Evolutionary conservation across 2,797 vertebrate species (phyloP), one percentile per base, ranked within the genome.

Genomic region (Holocentrus rufus): DNA sequence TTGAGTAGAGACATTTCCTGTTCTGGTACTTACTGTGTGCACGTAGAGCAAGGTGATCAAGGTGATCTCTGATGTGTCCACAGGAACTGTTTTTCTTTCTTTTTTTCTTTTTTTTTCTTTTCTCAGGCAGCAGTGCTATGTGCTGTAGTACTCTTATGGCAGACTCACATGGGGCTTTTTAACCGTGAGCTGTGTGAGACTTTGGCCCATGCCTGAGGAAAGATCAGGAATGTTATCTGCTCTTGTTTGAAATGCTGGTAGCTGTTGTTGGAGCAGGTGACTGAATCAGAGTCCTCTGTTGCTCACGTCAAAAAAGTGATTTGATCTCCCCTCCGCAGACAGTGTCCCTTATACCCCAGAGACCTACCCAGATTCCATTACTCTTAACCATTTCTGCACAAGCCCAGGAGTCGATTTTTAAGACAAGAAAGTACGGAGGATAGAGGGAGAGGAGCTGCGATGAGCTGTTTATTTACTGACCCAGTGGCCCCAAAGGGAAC

Each of bases 391-490:
- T 80, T 84, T 77, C 76, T 78, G 34, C 62, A 52, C 75, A 80
- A 77, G 60, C 42, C 0, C 4, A 79, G 61, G 46, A 69, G 58
- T 44, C 54, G 10, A 42, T 70, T 39, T 57, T 81, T 42, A n/a
- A 63, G 77, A 74, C 81, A 81, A 89, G 90, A 88, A 87, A 87
- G 84, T 80, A 79, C 67, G 30, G 39, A 64, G 69, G 67, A 77
- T 61, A 42, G 53, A 69, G 55, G 72, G 44, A 82, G 80, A 79
- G 66, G 61, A 81, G 64, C 74, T 76, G 76, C 76, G 80, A 86
- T 77, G 76, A 84, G 67, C 83, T 83, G 81, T 91, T 90, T 92
- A 91, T 92, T 92, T 85, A 93, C 84, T 92, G 93, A 93, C 94
- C 94, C 87, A 90, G 85, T 92, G 91, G 91, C 81, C 72, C 88